Evolutionary conservation across 2,888 invertebrate species (phyloP).

Genomic region (Glyphotaelius pellucidus): DNA sequence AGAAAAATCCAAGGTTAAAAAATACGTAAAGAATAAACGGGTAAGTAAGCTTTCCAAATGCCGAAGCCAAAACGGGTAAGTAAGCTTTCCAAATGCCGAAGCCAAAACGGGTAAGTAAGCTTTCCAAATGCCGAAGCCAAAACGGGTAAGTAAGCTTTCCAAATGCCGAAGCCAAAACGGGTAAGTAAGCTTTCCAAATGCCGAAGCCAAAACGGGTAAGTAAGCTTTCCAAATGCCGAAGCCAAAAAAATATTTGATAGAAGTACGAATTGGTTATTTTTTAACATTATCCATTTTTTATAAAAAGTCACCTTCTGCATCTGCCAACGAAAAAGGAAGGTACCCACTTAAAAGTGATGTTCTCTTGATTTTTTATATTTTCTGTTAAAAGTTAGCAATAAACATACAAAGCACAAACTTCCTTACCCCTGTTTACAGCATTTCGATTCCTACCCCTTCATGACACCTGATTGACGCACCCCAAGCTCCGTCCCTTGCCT

Average conservation of each 20-base stretch:
- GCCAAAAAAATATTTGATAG: too few relatives aligned
- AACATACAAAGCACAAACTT: neutral
- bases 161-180: neutral
- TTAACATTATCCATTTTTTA: neutral
- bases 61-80: neutral
- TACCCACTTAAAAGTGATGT: neutral
- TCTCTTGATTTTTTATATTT: neutral
- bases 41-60: neutral
- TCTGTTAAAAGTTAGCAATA: neutral
- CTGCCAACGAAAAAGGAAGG: neutral
- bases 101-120: neutral
- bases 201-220: neutral
- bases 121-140: neutral
- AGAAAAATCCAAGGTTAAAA: too few relatives aligned
- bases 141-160: neutral
- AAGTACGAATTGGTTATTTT: neutral
- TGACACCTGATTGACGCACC: slow-evolving; percentile 67
- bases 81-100: neutral
- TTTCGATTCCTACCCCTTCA: slow-evolving; percentile 42
- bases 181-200: neutral
- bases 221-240: neutral
- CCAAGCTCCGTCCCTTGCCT: slow-evolving; percentile 43
- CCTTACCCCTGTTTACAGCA: slow-evolving; percentile 22
- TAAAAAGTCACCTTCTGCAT: neutral
- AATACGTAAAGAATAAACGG: neutral